phyloP scores from a whole-genome alignment of 2,113 vertebrate genomes.

The Motacilla tschutschensis region DNA sequence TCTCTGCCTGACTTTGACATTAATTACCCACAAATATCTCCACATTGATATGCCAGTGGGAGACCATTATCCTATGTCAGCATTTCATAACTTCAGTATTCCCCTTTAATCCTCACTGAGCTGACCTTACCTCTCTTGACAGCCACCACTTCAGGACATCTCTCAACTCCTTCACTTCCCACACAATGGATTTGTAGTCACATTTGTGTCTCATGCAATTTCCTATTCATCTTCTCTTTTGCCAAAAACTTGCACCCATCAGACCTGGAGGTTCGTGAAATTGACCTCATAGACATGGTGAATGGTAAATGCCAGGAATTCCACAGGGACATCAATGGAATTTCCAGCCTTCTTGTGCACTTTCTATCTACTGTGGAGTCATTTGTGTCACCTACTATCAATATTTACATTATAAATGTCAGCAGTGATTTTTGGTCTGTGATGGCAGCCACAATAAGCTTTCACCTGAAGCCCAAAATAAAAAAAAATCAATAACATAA shows the following conservation, averaged over 20 bases:
- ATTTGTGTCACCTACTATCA: neutral
- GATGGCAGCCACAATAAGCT: neutral
- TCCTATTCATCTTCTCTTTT: neutral
- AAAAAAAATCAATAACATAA: neutral
- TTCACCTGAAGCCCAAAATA: neutral
- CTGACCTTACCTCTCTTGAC: neutral
- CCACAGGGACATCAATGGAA: neutral
- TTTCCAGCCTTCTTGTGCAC: neutral
- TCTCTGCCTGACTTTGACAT: neutral
- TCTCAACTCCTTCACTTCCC: neutral
- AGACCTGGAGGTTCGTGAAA: neutral
- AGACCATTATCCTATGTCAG: neutral
- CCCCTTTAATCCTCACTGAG: neutral
- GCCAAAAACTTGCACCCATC: neutral
- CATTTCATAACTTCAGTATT: neutral
- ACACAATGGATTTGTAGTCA: neutral
- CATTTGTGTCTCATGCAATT: neutral
- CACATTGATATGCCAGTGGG: neutral
- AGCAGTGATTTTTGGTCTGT: neutral
- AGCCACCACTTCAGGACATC: neutral
- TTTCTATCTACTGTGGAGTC: neutral
- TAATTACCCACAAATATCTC: constrained; percentile 10
- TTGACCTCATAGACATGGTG: neutral
- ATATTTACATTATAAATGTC: neutral
- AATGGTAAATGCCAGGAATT: neutral